These are phyloP conservation scores for Scarus forsteni DNA, from an alignment of 2,797 vertebrate species.

Conservation along the genomic window DNA sequence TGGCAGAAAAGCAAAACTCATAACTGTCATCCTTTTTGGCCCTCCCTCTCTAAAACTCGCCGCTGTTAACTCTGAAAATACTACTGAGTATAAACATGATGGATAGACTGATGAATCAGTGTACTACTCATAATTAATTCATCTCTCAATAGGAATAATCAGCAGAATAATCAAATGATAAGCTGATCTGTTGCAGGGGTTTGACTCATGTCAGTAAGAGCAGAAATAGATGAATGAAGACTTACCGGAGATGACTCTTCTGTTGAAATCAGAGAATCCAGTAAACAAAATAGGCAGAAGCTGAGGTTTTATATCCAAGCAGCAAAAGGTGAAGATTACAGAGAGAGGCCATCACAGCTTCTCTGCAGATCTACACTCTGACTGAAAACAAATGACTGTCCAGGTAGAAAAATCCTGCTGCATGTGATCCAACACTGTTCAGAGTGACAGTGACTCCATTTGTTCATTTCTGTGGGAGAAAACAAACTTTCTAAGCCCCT, in stretches of 20 bases:
- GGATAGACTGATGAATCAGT: not conserved
- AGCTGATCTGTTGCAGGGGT: not conserved
- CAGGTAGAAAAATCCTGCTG: conserved; percentile 45
- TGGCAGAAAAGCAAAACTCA: not conserved
- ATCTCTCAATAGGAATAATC: no score
- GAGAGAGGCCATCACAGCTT: conserved; percentile 46
- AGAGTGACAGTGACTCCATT: conserved; percentile 18
- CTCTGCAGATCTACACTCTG: conserved; percentile 38
- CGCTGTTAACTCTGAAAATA: not conserved
- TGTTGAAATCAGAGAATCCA: conserved; percentile 37
- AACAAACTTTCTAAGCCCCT: no score
- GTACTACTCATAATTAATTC: not conserved
- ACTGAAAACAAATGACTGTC: conserved; percentile 30
- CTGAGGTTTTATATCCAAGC: conserved; percentile 35
- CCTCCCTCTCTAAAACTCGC: not conserved
- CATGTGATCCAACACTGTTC: conserved; percentile 25
- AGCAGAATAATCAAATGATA: not conserved
- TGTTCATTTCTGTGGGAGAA: not conserved
- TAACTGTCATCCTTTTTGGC: not conserved
- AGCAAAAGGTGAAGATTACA: conserved; percentile 55
- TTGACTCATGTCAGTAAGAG: not conserved
- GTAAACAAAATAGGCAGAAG: conserved; percentile 19
- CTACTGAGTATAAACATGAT: not conserved
- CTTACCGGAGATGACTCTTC: conserved; percentile 24
- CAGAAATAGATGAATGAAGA: conserved; percentile 6